These are phyloP conservation scores for Drosophila cardini DNA, from an alignment of 1,140 invertebrate genomes.

Conservation along the genomic window DNA sequence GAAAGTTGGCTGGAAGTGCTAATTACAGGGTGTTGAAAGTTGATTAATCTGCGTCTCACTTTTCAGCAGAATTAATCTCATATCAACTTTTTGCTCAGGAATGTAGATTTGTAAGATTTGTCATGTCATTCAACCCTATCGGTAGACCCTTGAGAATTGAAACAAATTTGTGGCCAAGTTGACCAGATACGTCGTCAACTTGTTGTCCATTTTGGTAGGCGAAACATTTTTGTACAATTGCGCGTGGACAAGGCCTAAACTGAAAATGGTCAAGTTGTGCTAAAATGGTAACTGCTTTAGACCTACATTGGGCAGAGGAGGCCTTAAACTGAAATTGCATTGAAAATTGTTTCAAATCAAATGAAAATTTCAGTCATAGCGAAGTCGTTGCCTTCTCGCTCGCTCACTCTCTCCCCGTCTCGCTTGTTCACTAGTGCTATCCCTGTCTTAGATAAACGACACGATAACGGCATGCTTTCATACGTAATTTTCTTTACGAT, in stretches of 20 bases:
- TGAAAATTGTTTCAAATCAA: slow-evolving; percentile 62
- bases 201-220: slow-evolving; percentile 54
- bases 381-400: slow-evolving; percentile 33
- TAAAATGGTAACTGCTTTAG: slow-evolving; percentile 67
- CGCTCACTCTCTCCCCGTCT: not conserved
- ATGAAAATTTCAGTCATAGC: slow-evolving; percentile 15
- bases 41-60: not conserved
- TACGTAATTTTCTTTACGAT: slow-evolving; percentile 81
- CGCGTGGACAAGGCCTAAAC: slow-evolving; percentile 51
- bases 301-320: slow-evolving; percentile 58
- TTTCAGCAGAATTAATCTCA: not conserved
- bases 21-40: not conserved
- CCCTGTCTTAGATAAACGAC: slow-evolving; percentile 55
- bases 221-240: slow-evolving; percentile 9
- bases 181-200: slow-evolving; percentile 30
- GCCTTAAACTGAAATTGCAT: slow-evolving; percentile 67
- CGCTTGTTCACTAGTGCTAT: not conserved
- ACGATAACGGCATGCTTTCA: slow-evolving; percentile 76
- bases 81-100: no score
- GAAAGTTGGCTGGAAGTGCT: not conserved
- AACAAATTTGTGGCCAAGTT: slow-evolving; percentile 55
- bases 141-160: slow-evolving; percentile 24
- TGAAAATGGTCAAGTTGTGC: slow-evolving; percentile 72
- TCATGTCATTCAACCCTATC: slow-evolving; percentile 58
- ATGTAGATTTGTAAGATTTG: no score